Evolutionary conservation across 2,888 invertebrate genomes (phyloP).

Genomic region (Idaea aversata): DNA sequence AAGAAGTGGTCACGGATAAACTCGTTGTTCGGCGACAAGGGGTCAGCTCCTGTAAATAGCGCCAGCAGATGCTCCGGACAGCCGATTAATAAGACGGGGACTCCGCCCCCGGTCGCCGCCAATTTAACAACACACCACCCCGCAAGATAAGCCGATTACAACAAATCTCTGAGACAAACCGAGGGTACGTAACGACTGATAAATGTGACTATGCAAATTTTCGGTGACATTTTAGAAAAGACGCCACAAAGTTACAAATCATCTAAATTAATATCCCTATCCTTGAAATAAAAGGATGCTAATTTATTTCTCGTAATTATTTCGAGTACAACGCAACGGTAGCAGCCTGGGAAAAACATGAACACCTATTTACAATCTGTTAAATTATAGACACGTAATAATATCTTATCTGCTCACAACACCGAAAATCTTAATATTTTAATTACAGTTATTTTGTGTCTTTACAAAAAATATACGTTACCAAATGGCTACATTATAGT

Average conservation of each 20-base stretch:
- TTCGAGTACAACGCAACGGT: neutral
- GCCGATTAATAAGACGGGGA: slow-evolving; percentile 75
- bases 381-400: slow-evolving; percentile 18
- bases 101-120: slow-evolving; percentile 59
- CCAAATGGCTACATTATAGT: too few relatives aligned
- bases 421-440: neutral
- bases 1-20: slow-evolving; percentile 55
- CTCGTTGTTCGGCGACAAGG: slow-evolving; percentile 52
- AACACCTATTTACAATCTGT: slow-evolving; percentile 19
- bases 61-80: slow-evolving; percentile 75
- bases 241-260: neutral
- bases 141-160: slow-evolving; percentile 62
- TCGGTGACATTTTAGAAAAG: slow-evolving; percentile 29
- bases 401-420: neutral
- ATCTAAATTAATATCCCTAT: neutral
- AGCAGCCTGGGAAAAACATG: slow-evolving; percentile 4
- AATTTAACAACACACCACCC: slow-evolving; percentile 55
- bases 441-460: neutral
- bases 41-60: slow-evolving; percentile 66
- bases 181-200: slow-evolving; percentile 23
- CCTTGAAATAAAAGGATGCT: neutral
- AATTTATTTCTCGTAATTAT: neutral
- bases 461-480: neutral
- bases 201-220: slow-evolving; percentile 48
- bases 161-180: slow-evolving; percentile 56